Conservation (phyloP, 2,113 vertebrate genomes). For the Otus sunia region DNA sequence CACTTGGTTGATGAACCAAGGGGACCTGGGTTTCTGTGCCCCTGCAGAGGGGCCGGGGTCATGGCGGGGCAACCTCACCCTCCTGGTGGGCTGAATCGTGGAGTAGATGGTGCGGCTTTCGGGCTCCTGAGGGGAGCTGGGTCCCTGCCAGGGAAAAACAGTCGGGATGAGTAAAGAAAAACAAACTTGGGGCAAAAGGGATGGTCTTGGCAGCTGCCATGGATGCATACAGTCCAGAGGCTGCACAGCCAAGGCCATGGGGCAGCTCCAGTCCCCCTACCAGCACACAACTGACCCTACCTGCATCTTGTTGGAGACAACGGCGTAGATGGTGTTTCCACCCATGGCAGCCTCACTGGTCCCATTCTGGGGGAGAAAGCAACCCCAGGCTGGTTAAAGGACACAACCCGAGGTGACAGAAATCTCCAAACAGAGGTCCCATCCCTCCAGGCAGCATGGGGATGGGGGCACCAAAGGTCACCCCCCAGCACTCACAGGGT, state of each 20-base stretch:
- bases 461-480: neutral
- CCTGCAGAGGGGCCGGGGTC: fast-evolving
- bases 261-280: fast-evolving
- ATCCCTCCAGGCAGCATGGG: neutral
- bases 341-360: fast-evolving
- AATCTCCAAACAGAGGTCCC: neutral
- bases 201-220: neutral
- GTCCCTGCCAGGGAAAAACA: fast-evolving
- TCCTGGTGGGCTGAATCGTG: neutral
- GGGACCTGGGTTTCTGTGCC: too few species aligned
- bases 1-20: fast-evolving
- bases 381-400: neutral
- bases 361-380: neutral
- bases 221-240: too few species aligned
- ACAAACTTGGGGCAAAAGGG: neutral
- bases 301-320: fast-evolving
- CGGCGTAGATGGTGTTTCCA: neutral
- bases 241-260: neutral
- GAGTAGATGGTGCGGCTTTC: neutral
- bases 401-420: fast-evolving
- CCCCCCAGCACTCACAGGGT: neutral
- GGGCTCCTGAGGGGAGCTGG: fast-evolving
- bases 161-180: fast-evolving
- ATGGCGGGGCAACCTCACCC: neutral
- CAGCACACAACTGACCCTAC: neutral